These are phyloP conservation scores for Caenorhabditis imperialis DNA, from an alignment of 2,888 invertebrate genomes.

Conservation along the genomic window DNA sequence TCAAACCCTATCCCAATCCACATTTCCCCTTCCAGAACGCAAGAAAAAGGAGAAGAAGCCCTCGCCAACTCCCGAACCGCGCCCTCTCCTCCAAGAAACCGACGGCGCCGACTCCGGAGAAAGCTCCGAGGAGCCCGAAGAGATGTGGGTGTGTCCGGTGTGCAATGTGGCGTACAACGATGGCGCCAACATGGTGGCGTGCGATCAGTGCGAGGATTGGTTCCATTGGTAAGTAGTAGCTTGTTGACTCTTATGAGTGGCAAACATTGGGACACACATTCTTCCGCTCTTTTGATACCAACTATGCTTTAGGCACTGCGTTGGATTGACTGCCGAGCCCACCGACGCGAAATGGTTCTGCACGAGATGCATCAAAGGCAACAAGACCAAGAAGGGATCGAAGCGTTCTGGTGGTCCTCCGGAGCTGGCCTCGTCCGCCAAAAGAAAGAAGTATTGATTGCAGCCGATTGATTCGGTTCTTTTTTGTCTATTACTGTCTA, in stretches of 20 bases:
- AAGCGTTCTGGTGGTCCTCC: conserved; percentile 34
- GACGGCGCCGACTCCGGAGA: conserved; percentile 31
- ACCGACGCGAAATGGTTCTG: conserved; percentile 72
- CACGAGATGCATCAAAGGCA: conserved; percentile 59
- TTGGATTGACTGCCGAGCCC: conserved; percentile 69
- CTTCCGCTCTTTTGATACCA: no score
- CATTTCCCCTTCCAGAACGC: conserved; percentile 12
- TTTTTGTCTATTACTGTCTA: background rate
- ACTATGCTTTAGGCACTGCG: conserved; percentile 67
- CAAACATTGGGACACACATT: no score
- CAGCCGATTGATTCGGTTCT: background rate
- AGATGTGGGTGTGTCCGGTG: conserved; percentile 76
- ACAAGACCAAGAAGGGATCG: conserved; percentile 50
- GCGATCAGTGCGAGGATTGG: conserved; percentile 76
- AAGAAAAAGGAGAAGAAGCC: conserved; percentile 24
- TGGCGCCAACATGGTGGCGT: conserved; percentile 75
- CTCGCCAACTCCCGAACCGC: conserved; percentile 2
- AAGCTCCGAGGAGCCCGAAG: conserved; percentile 16
- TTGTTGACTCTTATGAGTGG: no score
- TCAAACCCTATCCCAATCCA: background rate
- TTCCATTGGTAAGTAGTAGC: conserved; percentile 77
- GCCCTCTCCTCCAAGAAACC: conserved; percentile 14
- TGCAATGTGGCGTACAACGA: conserved; percentile 75
- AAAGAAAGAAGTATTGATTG: conserved; percentile 20
- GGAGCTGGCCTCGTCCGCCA: conserved; percentile 1